phyloP scores from a whole-genome alignment of 2,797 vertebrate genomes.

The Hipposideros larvatus region DNA sequence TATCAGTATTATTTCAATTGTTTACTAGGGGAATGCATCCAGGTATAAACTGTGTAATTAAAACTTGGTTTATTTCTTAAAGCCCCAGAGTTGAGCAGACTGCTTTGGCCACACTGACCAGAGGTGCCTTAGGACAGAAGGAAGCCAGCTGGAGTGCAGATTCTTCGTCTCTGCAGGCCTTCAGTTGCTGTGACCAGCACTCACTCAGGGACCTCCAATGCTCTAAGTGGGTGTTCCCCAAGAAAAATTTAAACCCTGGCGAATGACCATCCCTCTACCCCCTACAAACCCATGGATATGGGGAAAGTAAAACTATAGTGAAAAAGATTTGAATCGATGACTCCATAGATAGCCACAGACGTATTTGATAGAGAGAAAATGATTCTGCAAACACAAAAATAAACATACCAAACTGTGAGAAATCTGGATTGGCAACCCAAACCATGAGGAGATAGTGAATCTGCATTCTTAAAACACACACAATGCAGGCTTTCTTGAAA shows the following conservation, averaged over 20 bases:
- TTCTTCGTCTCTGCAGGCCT: neutral
- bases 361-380: neutral
- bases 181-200: neutral
- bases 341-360: neutral
- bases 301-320: neutral
- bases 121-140: neutral
- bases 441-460: neutral
- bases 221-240: neutral
- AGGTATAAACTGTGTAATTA: neutral
- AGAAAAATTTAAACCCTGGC: neutral
- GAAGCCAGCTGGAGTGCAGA: neutral
- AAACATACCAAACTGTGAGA: neutral
- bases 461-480: neutral
- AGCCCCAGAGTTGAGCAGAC: neutral
- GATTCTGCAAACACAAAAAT: neutral
- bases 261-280: neutral
- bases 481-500: neutral
- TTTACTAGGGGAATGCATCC: neutral
- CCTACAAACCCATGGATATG: neutral
- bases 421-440: neutral
- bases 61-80: constrained; percentile 1
- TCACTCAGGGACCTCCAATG: neutral
- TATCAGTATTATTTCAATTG: neutral
- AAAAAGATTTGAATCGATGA: neutral
- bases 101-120: neutral